Evolutionary conservation across 2,888 invertebrate genomes (phyloP), one percentile per base, ranked within the genome.

Genomic region (Nyleta sp.): DNA sequence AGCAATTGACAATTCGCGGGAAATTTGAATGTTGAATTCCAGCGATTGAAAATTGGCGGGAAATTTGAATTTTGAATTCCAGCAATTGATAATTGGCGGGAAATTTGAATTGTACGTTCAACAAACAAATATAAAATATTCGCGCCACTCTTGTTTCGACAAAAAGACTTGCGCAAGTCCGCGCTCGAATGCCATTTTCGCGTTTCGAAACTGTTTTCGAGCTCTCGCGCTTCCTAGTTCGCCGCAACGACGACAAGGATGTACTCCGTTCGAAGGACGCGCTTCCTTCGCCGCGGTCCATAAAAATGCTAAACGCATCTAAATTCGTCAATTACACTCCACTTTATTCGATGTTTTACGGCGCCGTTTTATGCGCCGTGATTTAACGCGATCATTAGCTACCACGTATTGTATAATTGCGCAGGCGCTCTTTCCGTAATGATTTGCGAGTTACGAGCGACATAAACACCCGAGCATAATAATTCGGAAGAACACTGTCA

Each of bases 401-500:
- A 22, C 53, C 8, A 13, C 7, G 22, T 72, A 53, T 53, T 52
- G 62, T 71, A 62, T 71, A 71, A 71, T 71, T 60, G 59, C 24
- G 42, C 44, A n/a, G n/a, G 44, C 5, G 44, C 44, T 60, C 24
- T 60, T 70, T 42, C 70, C 52, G 52, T 35, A 42, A 70, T 70
- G 60, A 70, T 60, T 70, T 52, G 52, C 42, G 40, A 60, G 50
- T 70, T 44, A 40, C 22, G 50, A 57, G 64, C 13, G 42, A 33
- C 64, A 62, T 71, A 72, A 72, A 72, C 48, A 48, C 53, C 24
- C 38, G 31, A 40, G 50, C 48, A 72, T 55, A 57, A 65, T 48
- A 57, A 73, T 73, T 73, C 55, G 73, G 65, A 74, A 67, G 73
- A 67, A 74, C n/a, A n/a, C n/a, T n/a, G n/a, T n/a, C n/a, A n/a